phyloP scores from a whole-genome alignment of 2,888 invertebrate species.

The Chrysolina americana region DNA sequence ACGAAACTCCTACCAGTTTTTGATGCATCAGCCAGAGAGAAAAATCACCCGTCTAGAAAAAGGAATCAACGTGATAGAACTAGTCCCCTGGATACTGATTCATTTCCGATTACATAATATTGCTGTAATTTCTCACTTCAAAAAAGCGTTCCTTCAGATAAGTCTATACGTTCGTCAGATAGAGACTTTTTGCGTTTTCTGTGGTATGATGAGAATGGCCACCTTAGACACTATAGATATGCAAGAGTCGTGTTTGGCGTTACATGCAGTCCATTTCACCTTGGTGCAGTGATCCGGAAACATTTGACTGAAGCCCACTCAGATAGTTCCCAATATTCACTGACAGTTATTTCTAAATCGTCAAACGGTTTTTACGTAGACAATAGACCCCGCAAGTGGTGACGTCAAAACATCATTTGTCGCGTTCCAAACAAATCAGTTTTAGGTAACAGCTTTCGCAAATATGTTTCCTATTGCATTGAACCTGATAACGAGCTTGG shows the following conservation, averaged over 20 bases:
- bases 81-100: slow-evolving; percentile 51
- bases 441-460: too few species aligned
- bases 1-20: too few species aligned
- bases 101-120: too few species aligned
- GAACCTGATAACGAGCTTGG: neutral
- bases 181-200: too few species aligned
- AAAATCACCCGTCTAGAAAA: too few species aligned
- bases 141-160: slow-evolving; percentile 61
- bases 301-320: slow-evolving; percentile 31
- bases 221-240: slow-evolving; percentile 38
- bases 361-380: neutral
- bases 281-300: slow-evolving; percentile 41
- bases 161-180: too few species aligned
- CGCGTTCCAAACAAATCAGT: too few species aligned
- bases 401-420: too few species aligned
- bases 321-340: neutral
- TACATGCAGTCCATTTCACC: slow-evolving; percentile 41
- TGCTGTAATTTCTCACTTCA: too few species aligned
- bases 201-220: slow-evolving; percentile 45
- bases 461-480: too few species aligned
- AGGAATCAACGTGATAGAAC: slow-evolving; percentile 45
- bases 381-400: too few species aligned
- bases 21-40: too few species aligned
- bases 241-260: slow-evolving; percentile 42
- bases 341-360: slow-evolving; percentile 6